These are phyloP conservation scores for Tychaedon coryphoeus DNA, from an alignment of 2,113 vertebrate genomes.

Conservation along the genomic window DNA sequence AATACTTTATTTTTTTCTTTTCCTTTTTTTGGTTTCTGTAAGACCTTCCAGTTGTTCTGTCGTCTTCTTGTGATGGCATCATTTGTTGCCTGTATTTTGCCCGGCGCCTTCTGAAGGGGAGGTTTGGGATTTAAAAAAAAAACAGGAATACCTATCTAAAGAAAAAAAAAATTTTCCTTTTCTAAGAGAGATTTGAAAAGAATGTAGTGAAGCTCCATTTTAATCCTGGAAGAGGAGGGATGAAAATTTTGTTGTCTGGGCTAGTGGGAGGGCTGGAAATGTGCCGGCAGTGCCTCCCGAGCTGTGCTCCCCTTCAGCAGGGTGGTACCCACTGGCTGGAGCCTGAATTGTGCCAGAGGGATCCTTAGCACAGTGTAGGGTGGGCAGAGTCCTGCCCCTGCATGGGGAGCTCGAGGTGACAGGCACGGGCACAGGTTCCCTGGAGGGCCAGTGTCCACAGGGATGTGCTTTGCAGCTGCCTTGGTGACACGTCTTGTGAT, in stretches of 20 bases:
- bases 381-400: not conserved
- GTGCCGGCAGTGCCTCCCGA: fast-evolving
- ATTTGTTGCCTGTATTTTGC: slow-evolving; percentile 65
- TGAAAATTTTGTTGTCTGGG: not conserved
- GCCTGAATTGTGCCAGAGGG: not conserved
- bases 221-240: not conserved
- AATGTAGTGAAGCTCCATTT: not conserved
- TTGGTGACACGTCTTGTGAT: not conserved
- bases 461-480: not conserved
- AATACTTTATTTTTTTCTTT: slow-evolving; percentile 36
- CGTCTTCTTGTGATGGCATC: slow-evolving; percentile 71
- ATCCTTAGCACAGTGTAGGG: fast-evolving
- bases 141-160: not conserved
- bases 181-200: not conserved
- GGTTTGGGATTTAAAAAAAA: not conserved
- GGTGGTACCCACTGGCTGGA: not conserved
- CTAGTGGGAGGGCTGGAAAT: not conserved
- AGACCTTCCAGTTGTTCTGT: slow-evolving; percentile 65
- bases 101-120: slow-evolving; percentile 36
- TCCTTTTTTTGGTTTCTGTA: slow-evolving; percentile 63
- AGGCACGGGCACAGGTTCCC: not conserved
- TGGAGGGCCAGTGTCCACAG: not conserved
- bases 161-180: not conserved
- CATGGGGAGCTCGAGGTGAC: fast-evolving
- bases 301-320: fast-evolving